These are phyloP conservation scores for Mesaphorura yosii DNA, from an alignment of 1,140 invertebrate species.

Conservation along the genomic window DNA sequence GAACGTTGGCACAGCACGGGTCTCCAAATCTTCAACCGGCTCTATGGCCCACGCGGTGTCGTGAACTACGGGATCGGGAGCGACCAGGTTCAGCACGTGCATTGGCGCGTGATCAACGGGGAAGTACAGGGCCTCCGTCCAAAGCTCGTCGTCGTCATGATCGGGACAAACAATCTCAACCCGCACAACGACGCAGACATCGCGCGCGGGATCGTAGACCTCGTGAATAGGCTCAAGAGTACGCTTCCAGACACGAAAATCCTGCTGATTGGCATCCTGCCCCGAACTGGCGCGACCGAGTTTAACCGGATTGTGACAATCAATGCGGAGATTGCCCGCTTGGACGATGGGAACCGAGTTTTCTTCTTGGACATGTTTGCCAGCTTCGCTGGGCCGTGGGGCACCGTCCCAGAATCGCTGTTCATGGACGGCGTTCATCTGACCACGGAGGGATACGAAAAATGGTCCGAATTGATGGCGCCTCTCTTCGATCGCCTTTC, in stretches of 20 bases:
- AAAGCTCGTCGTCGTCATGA: slow-evolving; percentile 33
- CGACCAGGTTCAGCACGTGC: slow-evolving; percentile 46
- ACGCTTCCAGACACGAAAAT: slow-evolving; percentile 9
- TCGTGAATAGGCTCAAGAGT: background rate
- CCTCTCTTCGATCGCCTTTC: too few relatives aligned
- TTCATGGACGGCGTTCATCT: slow-evolving; percentile 11
- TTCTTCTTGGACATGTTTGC: slow-evolving; percentile 16
- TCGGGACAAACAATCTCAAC: slow-evolving; percentile 21
- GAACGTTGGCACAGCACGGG: too few relatives aligned
- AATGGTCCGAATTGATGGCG: slow-evolving; percentile 15
- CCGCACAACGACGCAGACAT: background rate
- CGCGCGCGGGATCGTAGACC: background rate
- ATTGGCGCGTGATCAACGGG: slow-evolving; percentile 47
- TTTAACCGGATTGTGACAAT: slow-evolving; percentile 9
- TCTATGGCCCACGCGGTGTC: too few relatives aligned
- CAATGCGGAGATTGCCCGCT: slow-evolving; percentile 13
- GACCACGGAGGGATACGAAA: slow-evolving; percentile 6
- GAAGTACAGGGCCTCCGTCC: slow-evolving; percentile 43
- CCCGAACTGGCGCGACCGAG: background rate
- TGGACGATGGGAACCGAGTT: slow-evolving; percentile 6
- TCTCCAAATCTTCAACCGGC: too few relatives aligned
- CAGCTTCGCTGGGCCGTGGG: slow-evolving; percentile 6
- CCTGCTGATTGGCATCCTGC: slow-evolving; percentile 16
- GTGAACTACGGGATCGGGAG: slow-evolving; percentile 49
- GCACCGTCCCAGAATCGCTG: slow-evolving; percentile 4